A percentile compares a stretch with the other conserved stretches of the same genome.
These are phyloP conservation scores for Drymonia ruficornis DNA, from an alignment of 2,888 invertebrate genomes.

Conservation along the genomic window DNA sequence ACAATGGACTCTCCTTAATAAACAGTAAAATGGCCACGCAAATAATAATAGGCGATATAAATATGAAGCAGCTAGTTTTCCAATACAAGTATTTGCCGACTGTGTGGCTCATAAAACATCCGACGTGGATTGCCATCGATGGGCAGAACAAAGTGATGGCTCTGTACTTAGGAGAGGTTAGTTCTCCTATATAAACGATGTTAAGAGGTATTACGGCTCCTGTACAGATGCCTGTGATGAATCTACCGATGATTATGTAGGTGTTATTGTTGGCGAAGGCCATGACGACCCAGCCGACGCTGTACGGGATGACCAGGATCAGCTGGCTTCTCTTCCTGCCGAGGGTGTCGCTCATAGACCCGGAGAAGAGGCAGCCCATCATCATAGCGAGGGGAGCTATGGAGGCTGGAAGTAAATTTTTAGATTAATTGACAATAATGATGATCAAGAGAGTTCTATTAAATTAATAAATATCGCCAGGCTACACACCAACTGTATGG, in stretches of 20 bases:
- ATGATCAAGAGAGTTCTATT: too few relatives aligned
- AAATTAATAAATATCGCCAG: too few relatives aligned
- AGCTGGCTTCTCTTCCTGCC: conserved; percentile 55
- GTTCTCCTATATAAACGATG: conserved; percentile 58
- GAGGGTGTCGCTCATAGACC: conserved; percentile 51
- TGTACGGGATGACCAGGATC: conserved; percentile 44
- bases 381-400: conserved; percentile 53
- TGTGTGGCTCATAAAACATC: conserved; percentile 48
- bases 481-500: too few relatives aligned
- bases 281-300: conserved; percentile 53
- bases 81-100: conserved; percentile 50
- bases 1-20: conserved; percentile 61
- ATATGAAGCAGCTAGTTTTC: conserved; percentile 48
- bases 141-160: conserved; percentile 45
- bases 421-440: too few relatives aligned
- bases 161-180: conserved; percentile 57
- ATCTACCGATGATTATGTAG: conserved; percentile 50
- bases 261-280: conserved; percentile 42
- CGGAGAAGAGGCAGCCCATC: conserved; percentile 52
- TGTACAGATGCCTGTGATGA: conserved; percentile 49
- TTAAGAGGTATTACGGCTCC: conserved; percentile 51
- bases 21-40: conserved; percentile 40
- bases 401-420: conserved; percentile 44
- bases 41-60: conserved; percentile 42
- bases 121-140: conserved; percentile 44